Base-by-base conservation (phyloP, 1,140 invertebrate genomes). In the Heliothis subflexa region DNA sequence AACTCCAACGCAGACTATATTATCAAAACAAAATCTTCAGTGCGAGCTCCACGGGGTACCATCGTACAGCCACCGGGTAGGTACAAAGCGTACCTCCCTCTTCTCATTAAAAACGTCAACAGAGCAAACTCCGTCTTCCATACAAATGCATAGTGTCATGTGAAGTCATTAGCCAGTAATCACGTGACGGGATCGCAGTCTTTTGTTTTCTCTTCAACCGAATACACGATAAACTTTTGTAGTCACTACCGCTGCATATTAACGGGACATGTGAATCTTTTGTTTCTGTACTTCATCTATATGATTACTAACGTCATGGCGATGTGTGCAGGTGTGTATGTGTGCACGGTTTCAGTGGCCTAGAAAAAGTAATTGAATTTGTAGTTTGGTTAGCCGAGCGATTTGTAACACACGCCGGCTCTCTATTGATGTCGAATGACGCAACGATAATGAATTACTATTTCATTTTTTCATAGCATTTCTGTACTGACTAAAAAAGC, bases 71-170 rank as follows among this genome's bases (percentile, higher is more conserved):
- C 55, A 25, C 18, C 18, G 57, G 64, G 12, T 62, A 11, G 33
- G 12, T 72, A 79, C 59, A 74, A 80, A 72, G 78, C 75, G 80
- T 79, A 82, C 80, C 77, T 79, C 78, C 45, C 57, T 62, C 74
- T 84, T 73, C 81, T 86, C 84, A 84, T 86, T 86, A 86, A 86
- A 84, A 80, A 82, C 80, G 82, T 86, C 82, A 86, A 82, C 79
- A 78, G 79, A 79, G 73, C 76, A 78, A 74, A 25, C 77, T 68
- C 18, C 59, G 59, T 75, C 59, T 79, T 76, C 68, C 79, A 75
- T 79, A 81, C 81, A 64, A 75, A 75, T 75, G 73, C 64, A 81
- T 79, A 82, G 78, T 79, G 78, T 80, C 77, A 71, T 79, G 70
- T 79, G 78, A 81, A 78, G 83, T 86, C 85, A 83, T 86, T 86